These are phyloP conservation scores for Drosophila bocqueti DNA, from an alignment of 1,140 invertebrate species.

Conservation along the genomic window DNA sequence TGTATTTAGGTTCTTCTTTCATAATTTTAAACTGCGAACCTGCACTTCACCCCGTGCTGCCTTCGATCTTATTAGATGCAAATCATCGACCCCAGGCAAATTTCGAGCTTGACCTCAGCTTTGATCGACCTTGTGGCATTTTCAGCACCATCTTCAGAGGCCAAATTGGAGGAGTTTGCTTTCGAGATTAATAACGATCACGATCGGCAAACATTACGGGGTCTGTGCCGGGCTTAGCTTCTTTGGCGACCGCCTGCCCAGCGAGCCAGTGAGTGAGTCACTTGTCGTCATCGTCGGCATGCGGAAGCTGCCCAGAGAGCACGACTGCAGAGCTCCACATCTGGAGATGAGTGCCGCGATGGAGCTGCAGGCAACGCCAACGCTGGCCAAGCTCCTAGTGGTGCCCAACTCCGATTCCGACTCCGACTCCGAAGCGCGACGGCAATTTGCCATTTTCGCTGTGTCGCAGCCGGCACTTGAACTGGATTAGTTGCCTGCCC, in stretches of 20 bases:
- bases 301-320: slow-evolving; percentile 69
- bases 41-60: too few relatives aligned
- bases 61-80: slow-evolving; percentile 19
- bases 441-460: slow-evolving; percentile 78
- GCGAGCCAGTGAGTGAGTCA: slow-evolving; percentile 50
- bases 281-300: slow-evolving; percentile 63
- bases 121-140: slow-evolving; percentile 36
- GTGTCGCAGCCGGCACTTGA: slow-evolving; percentile 65
- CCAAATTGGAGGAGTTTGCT: slow-evolving; percentile 41
- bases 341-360: slow-evolving; percentile 2
- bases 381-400: slow-evolving; percentile 21
- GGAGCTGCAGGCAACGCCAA: slow-evolving; percentile 61
- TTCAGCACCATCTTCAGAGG: slow-evolving; percentile 40
- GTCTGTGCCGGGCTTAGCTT: slow-evolving; percentile 31
- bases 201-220: slow-evolving; percentile 74
- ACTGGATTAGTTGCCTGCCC: slow-evolving; percentile 78
- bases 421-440: slow-evolving; percentile 40
- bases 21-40: neutral
- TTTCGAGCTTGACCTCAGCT: slow-evolving; percentile 29
- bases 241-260: slow-evolving; percentile 12
- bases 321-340: slow-evolving; percentile 55
- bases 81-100: slow-evolving; percentile 30
- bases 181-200: slow-evolving; percentile 72
- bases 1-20: neutral
- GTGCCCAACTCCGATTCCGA: slow-evolving; percentile 2